Conservation (phyloP, 1,140 invertebrate species). For the Drosophila obscura region DNA sequence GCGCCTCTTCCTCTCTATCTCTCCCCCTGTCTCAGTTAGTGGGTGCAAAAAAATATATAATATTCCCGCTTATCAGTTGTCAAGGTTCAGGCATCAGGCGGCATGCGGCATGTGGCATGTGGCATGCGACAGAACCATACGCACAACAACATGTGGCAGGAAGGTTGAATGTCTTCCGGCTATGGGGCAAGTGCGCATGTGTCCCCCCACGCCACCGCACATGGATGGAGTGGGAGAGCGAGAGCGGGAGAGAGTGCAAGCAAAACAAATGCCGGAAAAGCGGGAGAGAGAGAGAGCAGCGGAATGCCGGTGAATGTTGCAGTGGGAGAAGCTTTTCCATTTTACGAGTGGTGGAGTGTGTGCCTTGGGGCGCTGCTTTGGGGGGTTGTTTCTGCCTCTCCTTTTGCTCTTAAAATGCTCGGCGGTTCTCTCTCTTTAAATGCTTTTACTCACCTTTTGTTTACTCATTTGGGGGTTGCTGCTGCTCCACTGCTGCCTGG, state of each 20-base stretch:
- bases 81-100: constrained; percentile 62
- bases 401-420: constrained; percentile 2
- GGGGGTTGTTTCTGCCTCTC: constrained; percentile 58
- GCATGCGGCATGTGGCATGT: too few relatives aligned
- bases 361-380: constrained; percentile 13
- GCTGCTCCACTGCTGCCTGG: constrained; percentile 21
- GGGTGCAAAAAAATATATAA: constrained; percentile 59
- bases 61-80: constrained; percentile 74
- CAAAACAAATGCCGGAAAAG: constrained; percentile 56
- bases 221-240: too few relatives aligned
- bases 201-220: constrained; percentile 3
- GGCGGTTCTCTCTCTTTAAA: constrained; percentile 5
- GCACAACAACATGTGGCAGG: constrained; percentile 78
- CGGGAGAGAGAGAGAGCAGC: constrained; percentile 19
- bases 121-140: constrained; percentile 7
- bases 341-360: not conserved
- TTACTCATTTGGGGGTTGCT: constrained; percentile 59
- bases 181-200: constrained; percentile 37
- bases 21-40: not conserved
- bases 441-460: constrained; percentile 41
- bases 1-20: not conserved
- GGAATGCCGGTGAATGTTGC: constrained; percentile 63
- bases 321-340: constrained; percentile 18
- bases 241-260: constrained; percentile 23
- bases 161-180: constrained; percentile 67